Base-by-base conservation (phyloP, 1,140 invertebrate genomes). In the Lanistes nyassanus region DNA sequence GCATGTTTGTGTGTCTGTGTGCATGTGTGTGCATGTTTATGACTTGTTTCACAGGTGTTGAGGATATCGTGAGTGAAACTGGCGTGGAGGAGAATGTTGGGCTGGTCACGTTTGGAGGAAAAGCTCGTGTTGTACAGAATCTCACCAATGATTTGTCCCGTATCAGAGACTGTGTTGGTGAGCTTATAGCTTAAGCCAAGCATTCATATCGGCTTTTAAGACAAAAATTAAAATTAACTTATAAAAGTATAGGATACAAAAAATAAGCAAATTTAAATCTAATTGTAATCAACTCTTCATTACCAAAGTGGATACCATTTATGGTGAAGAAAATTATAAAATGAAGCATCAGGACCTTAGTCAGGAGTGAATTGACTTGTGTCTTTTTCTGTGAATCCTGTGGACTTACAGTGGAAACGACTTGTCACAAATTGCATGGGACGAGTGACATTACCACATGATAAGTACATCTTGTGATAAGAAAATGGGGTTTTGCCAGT, bases 71-170 rank as follows among this genome's bases (percentile, higher is more conserved):
- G 26, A 60, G 62, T n/a, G 53, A 77, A 2, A 73, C 75, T 34
- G 66, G 74, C 13, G 58, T 82, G 60, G 81, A 82, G 67, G 81
- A 82, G 58, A 82, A 82, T 51, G 74, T 82, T 36, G 81, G 78
- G n/a, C 66, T 82, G 74, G 81, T 82, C 9, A 75, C 79, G 11
- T 80, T 82, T 77, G 81, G 81, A 26, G 70, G 73, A 34, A 67
- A 60, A 34, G 75, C 76, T 39, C 69, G 26, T 26, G 73, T 80
- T 16, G 39, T 77, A 13, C 81, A 82, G 70, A 74, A 80, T 37
- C 42, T 82, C 26, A 82, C 81, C 16, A 80, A 80, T 78, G 81
- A 82, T 69, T 82, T 78, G 31, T 70, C 72, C 9, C 76, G 76
- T 69, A 70, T 81, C 34, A 78, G 80, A 39, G 80, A 81, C 23